A percentile compares a stretch with the other conserved stretches of the same genome.
These are phyloP conservation scores for Cyclargus thomasi DNA, from an alignment of 1,140 invertebrate species.

Conservation along the genomic window DNA sequence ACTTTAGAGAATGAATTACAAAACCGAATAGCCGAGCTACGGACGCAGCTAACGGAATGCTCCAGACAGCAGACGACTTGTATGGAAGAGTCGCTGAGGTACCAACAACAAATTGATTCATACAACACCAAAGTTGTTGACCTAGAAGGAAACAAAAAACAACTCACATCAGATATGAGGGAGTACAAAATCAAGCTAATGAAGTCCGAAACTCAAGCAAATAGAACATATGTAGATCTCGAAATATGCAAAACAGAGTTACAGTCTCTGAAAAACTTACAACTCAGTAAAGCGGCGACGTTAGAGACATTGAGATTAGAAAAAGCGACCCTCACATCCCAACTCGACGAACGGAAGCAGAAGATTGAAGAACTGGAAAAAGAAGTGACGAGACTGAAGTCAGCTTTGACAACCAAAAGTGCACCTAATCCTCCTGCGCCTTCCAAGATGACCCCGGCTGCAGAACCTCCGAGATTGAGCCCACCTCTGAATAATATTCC, in stretches of 20 bases:
- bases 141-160: constrained; percentile 50
- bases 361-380: constrained; percentile 58
- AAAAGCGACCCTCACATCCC: constrained; percentile 51
- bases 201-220: constrained; percentile 53
- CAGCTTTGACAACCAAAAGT: constrained; percentile 56
- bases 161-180: constrained; percentile 41
- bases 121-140: constrained; percentile 53
- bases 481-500: constrained; percentile 55
- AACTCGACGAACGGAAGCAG: constrained; percentile 52
- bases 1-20: constrained; percentile 59
- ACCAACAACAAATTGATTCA: constrained; percentile 52
- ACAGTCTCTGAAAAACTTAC: constrained; percentile 59
- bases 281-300: constrained; percentile 55
- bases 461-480: constrained; percentile 56
- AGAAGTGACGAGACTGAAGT: constrained; percentile 52
- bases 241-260: constrained; percentile 62
- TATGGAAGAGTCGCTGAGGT: constrained; percentile 54
- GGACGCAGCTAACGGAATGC: constrained; percentile 59
- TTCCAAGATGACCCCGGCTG: constrained; percentile 59
- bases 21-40: constrained; percentile 50
- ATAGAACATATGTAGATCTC: constrained; percentile 50
- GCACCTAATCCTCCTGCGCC: constrained; percentile 40
- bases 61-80: constrained; percentile 58
- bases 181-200: constrained; percentile 43
- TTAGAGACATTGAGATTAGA: constrained; percentile 59